These are phyloP conservation scores for Musca vetustissima DNA, from an alignment of 1,140 invertebrate genomes.

Conservation along the genomic window DNA sequence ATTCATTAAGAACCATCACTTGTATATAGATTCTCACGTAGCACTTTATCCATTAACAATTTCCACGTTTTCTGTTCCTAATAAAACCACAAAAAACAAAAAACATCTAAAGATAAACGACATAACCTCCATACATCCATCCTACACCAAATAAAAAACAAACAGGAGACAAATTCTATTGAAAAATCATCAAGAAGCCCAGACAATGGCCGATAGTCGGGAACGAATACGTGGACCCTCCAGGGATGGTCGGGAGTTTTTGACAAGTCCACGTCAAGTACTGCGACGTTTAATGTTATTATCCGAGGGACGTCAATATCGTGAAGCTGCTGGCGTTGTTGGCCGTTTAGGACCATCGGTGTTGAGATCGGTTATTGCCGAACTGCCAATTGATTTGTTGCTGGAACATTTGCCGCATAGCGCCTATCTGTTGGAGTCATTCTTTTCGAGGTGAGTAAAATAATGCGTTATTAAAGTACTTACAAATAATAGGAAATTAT, in stretches of 20 bases:
- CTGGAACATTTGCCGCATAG: constrained; percentile 86
- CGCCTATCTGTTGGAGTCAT: constrained; percentile 79
- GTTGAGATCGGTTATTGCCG: constrained; percentile 69
- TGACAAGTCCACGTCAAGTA: constrained; percentile 73
- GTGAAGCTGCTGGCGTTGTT: constrained; percentile 77
- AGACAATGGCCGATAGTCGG: constrained; percentile 61
- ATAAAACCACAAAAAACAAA: constrained; percentile 1
- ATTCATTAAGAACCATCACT: constrained; percentile 9
- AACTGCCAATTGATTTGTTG: constrained; percentile 83
- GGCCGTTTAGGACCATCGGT: constrained; percentile 73
- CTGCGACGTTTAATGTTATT: constrained; percentile 72
- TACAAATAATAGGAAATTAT: too few relatives aligned
- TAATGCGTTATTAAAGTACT: too few relatives aligned
- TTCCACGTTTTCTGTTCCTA: constrained; percentile 1
- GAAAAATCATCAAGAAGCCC: constrained; percentile 49
- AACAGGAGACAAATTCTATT: constrained; percentile 47
- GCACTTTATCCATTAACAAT: constrained; percentile 10
- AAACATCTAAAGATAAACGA: constrained; percentile 1
- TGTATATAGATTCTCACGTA: constrained; percentile 9
- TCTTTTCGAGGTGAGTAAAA: constrained; percentile 70
- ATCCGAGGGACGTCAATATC: constrained; percentile 76
- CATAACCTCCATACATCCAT: constrained; percentile 1
- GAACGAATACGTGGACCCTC: constrained; percentile 59
- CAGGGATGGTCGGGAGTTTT: constrained; percentile 63
- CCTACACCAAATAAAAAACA: not conserved